Conservation (phyloP, 2,113 vertebrate species). For the Microcebus jonahi region DNA sequence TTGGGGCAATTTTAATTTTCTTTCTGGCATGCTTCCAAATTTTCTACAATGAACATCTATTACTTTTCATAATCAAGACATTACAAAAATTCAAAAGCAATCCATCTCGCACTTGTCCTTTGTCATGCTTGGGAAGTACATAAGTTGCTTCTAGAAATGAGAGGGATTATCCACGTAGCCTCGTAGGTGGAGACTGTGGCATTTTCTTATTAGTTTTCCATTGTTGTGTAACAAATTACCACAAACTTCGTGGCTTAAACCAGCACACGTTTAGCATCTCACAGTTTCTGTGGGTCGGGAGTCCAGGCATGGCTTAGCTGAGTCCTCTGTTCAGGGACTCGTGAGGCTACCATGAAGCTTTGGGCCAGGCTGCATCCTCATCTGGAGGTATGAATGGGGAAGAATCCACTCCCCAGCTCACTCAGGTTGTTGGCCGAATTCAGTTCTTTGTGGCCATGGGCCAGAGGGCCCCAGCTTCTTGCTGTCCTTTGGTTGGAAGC, state of each 20-base stretch:
- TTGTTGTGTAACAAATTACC: conserved; percentile 1
- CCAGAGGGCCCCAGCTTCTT: neutral
- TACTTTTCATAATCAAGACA: conserved; percentile 63
- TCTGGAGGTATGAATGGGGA: neutral
- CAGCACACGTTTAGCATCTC: neutral
- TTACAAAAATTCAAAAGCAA: neutral
- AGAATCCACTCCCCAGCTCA: neutral
- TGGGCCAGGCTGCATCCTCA: neutral
- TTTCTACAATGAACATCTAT: conserved; percentile 52
- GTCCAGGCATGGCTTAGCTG: neutral
- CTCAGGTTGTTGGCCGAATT: neutral
- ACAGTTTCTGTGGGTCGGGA: neutral
- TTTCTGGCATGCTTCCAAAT: conserved; percentile 59
- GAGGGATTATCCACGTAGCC: neutral
- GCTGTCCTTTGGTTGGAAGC: neutral
- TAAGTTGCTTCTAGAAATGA: conserved; percentile 33
- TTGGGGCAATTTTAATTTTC: conserved; percentile 61
- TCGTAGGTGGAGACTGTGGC: neutral
- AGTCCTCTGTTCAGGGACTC: neutral
- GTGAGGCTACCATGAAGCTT: neutral
- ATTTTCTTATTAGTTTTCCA: neutral
- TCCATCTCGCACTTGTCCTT: conserved; percentile 15
- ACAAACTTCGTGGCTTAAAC: neutral
- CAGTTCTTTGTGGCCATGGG: neutral
- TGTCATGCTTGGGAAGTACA: neutral